These are phyloP conservation scores for Akabosia matsudoensis DNA, from an alignment of 1,140 invertebrate species.

Conservation along the genomic window DNA sequence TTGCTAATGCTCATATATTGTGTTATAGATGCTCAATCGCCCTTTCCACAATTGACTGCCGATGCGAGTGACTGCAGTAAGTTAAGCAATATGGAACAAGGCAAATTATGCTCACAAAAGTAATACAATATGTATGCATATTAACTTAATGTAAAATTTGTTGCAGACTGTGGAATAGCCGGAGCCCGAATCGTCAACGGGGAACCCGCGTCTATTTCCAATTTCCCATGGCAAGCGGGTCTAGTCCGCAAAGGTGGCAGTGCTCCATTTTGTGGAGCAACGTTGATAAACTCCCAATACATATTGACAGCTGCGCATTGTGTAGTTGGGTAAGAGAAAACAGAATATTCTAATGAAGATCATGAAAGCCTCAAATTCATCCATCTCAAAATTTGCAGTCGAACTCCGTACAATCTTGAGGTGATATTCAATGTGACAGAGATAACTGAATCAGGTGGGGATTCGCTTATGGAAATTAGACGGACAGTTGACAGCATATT, in stretches of 20 bases:
- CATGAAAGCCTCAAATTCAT: not conserved
- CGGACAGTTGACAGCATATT: slow-evolving; percentile 32
- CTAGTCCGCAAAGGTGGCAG: slow-evolving; percentile 31
- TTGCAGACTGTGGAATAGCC: slow-evolving; percentile 36
- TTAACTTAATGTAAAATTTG: not conserved
- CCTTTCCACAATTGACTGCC: too few species aligned
- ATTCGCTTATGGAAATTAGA: not conserved
- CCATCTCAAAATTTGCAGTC: slow-evolving; percentile 9
- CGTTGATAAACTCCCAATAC: slow-evolving; percentile 19
- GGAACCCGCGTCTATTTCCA: slow-evolving; percentile 33
- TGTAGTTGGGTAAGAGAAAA: slow-evolving; percentile 29
- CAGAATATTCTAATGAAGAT: not conserved
- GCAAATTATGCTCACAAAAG: not conserved
- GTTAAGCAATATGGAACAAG: too few species aligned
- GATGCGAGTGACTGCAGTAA: too few species aligned
- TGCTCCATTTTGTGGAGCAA: slow-evolving; percentile 43
- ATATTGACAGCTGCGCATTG: slow-evolving; percentile 40
- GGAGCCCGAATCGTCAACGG: slow-evolving; percentile 43
- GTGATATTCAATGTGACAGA: slow-evolving; percentile 40
- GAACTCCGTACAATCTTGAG: slow-evolving; percentile 39
- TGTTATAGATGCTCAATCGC: too few species aligned
- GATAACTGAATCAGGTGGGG: not conserved
- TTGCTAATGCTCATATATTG: too few species aligned
- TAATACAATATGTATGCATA: not conserved
- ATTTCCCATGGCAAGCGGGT: slow-evolving; percentile 47